phyloP scores from a whole-genome alignment of 2,113 vertebrate species.

The Stomatorhinus ivindoensis region DNA sequence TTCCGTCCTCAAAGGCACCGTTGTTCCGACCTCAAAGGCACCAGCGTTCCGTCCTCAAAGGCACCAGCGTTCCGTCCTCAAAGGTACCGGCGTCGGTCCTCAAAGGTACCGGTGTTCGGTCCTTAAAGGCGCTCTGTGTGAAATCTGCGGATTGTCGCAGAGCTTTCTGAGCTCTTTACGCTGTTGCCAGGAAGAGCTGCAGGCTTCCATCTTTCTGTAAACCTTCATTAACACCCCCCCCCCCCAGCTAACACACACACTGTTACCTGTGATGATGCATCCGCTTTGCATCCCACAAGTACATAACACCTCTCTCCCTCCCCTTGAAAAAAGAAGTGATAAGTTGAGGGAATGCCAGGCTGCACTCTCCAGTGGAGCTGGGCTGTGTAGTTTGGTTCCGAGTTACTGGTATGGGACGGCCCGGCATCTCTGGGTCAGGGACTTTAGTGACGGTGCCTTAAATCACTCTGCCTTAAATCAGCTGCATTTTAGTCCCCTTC shows the following conservation, averaged over 20 bases:
- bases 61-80: too few relatives aligned
- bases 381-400: neutral
- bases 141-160: constrained; percentile 13
- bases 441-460: neutral
- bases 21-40: too few relatives aligned
- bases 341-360: neutral
- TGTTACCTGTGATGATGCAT: neutral
- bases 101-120: constrained; percentile 28
- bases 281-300: neutral
- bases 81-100: too few relatives aligned
- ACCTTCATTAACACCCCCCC: constrained; percentile 44
- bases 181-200: neutral
- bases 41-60: too few relatives aligned
- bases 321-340: neutral
- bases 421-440: neutral
- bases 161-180: neutral
- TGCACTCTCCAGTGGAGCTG: neutral
- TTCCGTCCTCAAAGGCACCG: too few relatives aligned
- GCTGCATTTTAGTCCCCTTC: neutral
- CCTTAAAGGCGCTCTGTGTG: constrained; percentile 32
- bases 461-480: neutral
- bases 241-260: neutral
- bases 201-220: neutral
- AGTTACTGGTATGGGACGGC: neutral
- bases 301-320: neutral